Evolutionary conservation across 2,797 vertebrate species (phyloP).

Genomic region (Chelon labrosus): DNA sequence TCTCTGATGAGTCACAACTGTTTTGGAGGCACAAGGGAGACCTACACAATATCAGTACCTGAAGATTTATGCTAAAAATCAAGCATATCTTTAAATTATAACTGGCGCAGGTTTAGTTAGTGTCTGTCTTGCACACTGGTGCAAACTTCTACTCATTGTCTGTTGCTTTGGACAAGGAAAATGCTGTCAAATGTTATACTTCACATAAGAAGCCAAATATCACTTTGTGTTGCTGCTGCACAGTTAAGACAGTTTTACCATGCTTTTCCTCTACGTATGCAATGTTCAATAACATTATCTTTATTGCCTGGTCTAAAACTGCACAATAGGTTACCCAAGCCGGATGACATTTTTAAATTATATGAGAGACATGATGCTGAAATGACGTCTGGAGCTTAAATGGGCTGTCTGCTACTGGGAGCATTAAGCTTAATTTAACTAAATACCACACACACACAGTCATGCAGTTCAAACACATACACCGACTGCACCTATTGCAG

Average conservation of each 20-base stretch:
- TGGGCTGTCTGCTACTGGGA: conserved; percentile 29
- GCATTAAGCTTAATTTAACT: conserved; percentile 47
- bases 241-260: background rate
- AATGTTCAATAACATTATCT: background rate
- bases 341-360: background rate
- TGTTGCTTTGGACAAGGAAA: background rate
- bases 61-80: too few species aligned
- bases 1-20: too few species aligned
- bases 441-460: conserved; percentile 14
- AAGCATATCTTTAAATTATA: too few species aligned
- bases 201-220: too few species aligned
- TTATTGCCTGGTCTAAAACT: background rate
- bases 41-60: too few species aligned
- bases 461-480: background rate
- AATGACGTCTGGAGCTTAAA: conserved; percentile 14
- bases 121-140: background rate
- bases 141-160: background rate
- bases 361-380: conserved; percentile 5
- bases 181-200: too few species aligned
- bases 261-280: background rate
- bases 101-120: too few species aligned
- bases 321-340: background rate
- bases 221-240: too few species aligned
- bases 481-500: background rate
- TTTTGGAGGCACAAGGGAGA: too few species aligned